Evolutionary conservation across 2,113 vertebrate genomes (phyloP), one percentile per base, ranked within the genome.

Genomic region (Scomber colias): DNA sequence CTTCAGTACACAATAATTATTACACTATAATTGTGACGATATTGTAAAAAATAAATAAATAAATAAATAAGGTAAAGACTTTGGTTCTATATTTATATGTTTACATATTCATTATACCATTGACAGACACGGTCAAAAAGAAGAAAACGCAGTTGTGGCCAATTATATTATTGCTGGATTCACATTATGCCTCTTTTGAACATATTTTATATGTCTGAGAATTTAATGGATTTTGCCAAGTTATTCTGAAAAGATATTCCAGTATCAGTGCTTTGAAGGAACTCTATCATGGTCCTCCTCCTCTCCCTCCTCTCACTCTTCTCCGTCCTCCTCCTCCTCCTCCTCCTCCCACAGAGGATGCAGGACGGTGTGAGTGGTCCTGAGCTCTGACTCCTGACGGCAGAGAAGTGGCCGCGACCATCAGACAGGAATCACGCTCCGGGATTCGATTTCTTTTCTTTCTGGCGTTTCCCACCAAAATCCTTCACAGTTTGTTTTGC

Each of bases 341-440:
- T 24, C 65, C 68, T 30, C 72, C 46, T 24, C 63, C 67, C 46
- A 1, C 67, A 9, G 79, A 80, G 83, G 90, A 90, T 90, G 90
- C 88, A 30, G 88, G 86, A 75, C 69, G 24, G 76, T 2, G 77
- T 24, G 40, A 19, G 53, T 69, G 82, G 81, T 88, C 79, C 85
- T 85, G 78, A 67, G 72, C 67, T 68, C 17, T 6, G 90, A 84
- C 88, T 87, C 86, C 89, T 68, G 71, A n/a, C 60, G 0, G 64
- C 80, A 69, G 15, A 83, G 27, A 77, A 62, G 81, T 60, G 53
- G 64, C n/a, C 31, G 45, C 69, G 65, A 57, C 50, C 79, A 79
- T 71, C 79, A 62, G 48, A 44, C 45, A 21, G 15, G 50, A 35
- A 50, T 55, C 74, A 35, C 46, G n/a, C 74, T 24, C 44, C 11